These are phyloP conservation scores for Hippopotamyrus pictus DNA, from an alignment of 2,797 vertebrate genomes.

Conservation along the genomic window DNA sequence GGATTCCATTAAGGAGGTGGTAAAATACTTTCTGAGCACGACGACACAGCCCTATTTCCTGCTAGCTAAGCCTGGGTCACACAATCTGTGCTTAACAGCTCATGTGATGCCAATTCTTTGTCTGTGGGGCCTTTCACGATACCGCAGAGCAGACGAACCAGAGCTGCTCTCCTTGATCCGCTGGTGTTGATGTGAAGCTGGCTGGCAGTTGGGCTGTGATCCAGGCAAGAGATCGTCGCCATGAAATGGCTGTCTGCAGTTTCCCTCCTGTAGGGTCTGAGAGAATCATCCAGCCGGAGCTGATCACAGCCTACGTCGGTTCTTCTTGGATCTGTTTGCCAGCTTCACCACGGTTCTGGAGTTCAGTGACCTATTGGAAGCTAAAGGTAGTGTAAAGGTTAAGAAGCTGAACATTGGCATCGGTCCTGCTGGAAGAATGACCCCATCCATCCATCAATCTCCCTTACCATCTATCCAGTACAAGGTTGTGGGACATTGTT, in stretches of 20 bases:
- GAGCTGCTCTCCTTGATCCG: not conserved
- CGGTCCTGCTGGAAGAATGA: not conserved
- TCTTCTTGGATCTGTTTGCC: not conserved
- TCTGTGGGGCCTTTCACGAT: not conserved
- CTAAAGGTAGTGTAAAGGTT: not conserved
- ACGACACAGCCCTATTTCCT: not conserved
- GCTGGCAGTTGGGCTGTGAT: constrained; percentile 10
- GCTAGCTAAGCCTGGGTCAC: not conserved
- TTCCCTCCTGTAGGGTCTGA: not conserved
- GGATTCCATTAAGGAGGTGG: not conserved
- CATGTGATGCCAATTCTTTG: not conserved
- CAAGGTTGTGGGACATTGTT: not conserved
- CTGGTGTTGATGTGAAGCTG: not conserved
- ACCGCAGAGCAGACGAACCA: not conserved
- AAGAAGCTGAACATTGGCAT: not conserved
- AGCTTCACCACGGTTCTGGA: not conserved
- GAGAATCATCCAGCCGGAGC: constrained; percentile 1
- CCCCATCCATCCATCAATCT: not conserved
- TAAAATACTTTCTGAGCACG: not conserved
- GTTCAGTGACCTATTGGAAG: not conserved
- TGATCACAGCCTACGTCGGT: not conserved
- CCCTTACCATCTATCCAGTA: not conserved
- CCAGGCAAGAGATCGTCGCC: not conserved
- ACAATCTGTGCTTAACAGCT: not conserved
- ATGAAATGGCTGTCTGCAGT: not conserved